Base-by-base conservation (phyloP, 2,113 vertebrate genomes). In the Lophochroa leadbeateri region DNA sequence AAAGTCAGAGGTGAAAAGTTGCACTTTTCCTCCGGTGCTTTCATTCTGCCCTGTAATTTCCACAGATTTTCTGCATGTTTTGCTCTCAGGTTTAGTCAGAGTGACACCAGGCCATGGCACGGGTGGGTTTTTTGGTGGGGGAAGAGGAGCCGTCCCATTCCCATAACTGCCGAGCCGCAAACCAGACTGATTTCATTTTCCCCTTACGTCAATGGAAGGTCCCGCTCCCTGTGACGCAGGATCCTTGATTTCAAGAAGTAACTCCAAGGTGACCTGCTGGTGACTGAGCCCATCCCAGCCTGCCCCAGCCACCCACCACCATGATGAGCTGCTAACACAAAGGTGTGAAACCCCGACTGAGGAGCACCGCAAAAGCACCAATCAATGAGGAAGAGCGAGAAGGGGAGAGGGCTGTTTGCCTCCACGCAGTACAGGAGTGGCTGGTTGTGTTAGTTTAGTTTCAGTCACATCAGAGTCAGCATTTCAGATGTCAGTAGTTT, bases 21-120 rank as follows among this genome's bases (percentile, higher is more conserved):
- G 70, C 28, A 2, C n/a, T 97, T 96, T 94, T 94, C 86, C 85
- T 92, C 61, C 2, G 0, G 33, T 46, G 57, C 28, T 95, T 96
- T 95, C 69, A 15, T 88, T 41, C 91, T 69, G 44, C 94, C 76
- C 93, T 92, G 46, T 82, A 88, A 95, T 96, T 97, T 95, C 96
- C 90, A 96, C 92, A 96, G 63, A 47, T 97, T 97, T 95, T 86
- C 71, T 91, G 77, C 52, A 53, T 37, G 29, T 28, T 90, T 77
- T 84, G 25, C 69, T 97, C 93, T 96, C 91, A 0, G 88, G 74
- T 96, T 97, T 96, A 97, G 93, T 97, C 97, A 97, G 41, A 13
- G 57, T 21, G 68, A 58, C 76, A 58, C 44, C 4, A 0, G 80
- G 35, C 16, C 12, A 10, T 0, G 4, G 69, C 91, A 50, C 0